Percentiles rank a stretch among this genome's conserved stretches.
Evolutionary conservation across 2,888 invertebrate species (phyloP).

Genomic region (Acrobasis consociella): DNA sequence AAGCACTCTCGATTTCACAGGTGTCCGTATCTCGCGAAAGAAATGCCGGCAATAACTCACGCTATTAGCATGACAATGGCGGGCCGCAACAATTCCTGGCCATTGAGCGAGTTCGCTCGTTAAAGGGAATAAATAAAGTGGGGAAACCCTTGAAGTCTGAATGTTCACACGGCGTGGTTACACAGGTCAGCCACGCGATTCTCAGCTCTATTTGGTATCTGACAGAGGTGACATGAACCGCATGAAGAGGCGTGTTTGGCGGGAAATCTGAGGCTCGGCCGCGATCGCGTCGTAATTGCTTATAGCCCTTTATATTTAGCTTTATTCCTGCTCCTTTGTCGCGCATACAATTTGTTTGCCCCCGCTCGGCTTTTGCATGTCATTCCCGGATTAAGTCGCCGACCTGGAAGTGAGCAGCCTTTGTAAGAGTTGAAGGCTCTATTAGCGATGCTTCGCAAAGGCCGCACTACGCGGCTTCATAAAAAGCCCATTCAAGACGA

Average conservation of each 20-base stretch:
- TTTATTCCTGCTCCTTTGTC: slow-evolving; percentile 35
- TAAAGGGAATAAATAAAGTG: slow-evolving; percentile 45
- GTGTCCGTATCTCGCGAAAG: slow-evolving; percentile 31
- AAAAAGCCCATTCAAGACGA: not conserved
- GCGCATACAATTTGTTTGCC: slow-evolving; percentile 25
- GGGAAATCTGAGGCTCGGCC: slow-evolving; percentile 30
- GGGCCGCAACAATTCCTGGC: slow-evolving; percentile 31
- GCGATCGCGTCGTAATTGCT: slow-evolving; percentile 47
- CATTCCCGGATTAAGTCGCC: slow-evolving; percentile 24
- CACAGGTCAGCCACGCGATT: not conserved
- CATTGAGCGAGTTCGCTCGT: slow-evolving; percentile 42
- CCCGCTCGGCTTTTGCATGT: slow-evolving; percentile 21
- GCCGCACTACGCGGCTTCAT: not conserved
- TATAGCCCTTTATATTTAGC: slow-evolving; percentile 43
- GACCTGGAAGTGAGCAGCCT: slow-evolving; percentile 24
- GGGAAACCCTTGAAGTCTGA: slow-evolving; percentile 42
- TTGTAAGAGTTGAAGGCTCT: slow-evolving; percentile 24
- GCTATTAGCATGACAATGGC: slow-evolving; percentile 44
- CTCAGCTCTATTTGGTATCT: not conserved
- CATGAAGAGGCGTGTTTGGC: slow-evolving; percentile 8
- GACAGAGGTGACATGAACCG: not conserved
- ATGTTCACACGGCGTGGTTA: slow-evolving; percentile 28
- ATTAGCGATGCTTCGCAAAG: slow-evolving; percentile 20
- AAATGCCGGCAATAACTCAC: slow-evolving; percentile 35
- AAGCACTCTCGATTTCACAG: slow-evolving; percentile 31